Evolutionary conservation across 2,797 vertebrate species (phyloP).

Genomic region (Pangasius sanitwongsei): DNA sequence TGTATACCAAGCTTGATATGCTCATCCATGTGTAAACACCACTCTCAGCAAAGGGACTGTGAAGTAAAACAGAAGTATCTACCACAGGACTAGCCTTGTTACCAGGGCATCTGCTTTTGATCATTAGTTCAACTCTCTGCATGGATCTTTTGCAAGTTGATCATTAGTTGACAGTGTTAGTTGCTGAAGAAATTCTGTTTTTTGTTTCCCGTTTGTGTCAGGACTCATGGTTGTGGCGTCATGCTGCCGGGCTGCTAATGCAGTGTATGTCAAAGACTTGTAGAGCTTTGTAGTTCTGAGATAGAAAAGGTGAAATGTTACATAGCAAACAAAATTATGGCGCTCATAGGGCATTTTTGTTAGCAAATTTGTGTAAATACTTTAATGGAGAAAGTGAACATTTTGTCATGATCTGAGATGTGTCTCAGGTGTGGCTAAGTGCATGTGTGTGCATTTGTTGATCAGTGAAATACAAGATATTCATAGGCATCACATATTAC

Average conservation of each 20-base stretch:
- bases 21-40: constrained; percentile 25
- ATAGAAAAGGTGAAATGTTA: not conserved
- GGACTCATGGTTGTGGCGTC: not conserved
- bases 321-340: not conserved
- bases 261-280: not conserved
- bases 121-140: constrained; percentile 31
- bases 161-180: constrained; percentile 16
- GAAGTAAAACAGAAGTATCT: constrained; percentile 26
- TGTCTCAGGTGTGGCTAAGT: not conserved
- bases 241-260: not conserved
- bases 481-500: too few relatives aligned
- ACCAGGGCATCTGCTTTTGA: constrained; percentile 26
- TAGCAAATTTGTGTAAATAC: not conserved
- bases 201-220: not conserved
- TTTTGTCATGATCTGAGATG: not conserved
- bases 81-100: constrained; percentile 24
- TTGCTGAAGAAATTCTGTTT: constrained; percentile 19
- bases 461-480: not conserved
- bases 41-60: constrained; percentile 28
- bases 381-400: not conserved
- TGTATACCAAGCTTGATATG: constrained; percentile 21
- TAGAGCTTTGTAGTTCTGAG: not conserved
- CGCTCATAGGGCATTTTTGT: not conserved
- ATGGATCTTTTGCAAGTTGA: constrained; percentile 6
- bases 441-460: not conserved